Evolutionary conservation across 1,140 invertebrate species (phyloP).

Genomic region (Oscheius sp.): DNA sequence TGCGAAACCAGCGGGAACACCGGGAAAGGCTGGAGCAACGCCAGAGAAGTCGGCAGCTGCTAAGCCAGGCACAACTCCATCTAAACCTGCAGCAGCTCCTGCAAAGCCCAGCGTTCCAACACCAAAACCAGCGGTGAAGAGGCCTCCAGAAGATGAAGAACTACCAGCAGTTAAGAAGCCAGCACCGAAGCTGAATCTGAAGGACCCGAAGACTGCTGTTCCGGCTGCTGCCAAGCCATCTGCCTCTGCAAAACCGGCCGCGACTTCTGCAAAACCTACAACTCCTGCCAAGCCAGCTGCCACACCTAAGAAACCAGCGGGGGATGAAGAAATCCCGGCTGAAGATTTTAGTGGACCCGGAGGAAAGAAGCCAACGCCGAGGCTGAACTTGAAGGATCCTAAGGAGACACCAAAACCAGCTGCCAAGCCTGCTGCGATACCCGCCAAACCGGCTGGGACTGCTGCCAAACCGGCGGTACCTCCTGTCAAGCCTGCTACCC

Average conservation of each 20-base stretch:
- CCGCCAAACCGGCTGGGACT: neutral
- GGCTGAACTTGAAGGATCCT: slow-evolving; percentile 8
- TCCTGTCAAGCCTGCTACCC: neutral
- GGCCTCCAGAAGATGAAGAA: neutral
- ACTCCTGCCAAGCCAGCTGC: neutral
- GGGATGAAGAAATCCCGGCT: slow-evolving; percentile 3
- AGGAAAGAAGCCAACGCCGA: slow-evolving; percentile 4
- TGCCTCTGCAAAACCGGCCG: neutral
- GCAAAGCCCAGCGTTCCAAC: no score
- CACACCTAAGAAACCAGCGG: neutral
- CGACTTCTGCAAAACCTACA: neutral
- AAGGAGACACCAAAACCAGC: neutral
- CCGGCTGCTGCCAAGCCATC: neutral
- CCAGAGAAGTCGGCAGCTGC: neutral
- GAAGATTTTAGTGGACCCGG: neutral
- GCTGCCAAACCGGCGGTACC: neutral
- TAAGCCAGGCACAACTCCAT: no score
- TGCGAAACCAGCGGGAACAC: neutral
- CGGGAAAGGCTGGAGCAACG: neutral
- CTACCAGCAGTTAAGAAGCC: neutral
- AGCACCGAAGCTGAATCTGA: neutral
- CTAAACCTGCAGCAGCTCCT: no score
- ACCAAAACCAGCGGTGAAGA: no score
- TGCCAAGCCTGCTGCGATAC: neutral
- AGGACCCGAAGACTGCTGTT: neutral